Evolutionary conservation across 1,140 invertebrate genomes (phyloP).

Genomic region (Chionoecetes opilio): DNA sequence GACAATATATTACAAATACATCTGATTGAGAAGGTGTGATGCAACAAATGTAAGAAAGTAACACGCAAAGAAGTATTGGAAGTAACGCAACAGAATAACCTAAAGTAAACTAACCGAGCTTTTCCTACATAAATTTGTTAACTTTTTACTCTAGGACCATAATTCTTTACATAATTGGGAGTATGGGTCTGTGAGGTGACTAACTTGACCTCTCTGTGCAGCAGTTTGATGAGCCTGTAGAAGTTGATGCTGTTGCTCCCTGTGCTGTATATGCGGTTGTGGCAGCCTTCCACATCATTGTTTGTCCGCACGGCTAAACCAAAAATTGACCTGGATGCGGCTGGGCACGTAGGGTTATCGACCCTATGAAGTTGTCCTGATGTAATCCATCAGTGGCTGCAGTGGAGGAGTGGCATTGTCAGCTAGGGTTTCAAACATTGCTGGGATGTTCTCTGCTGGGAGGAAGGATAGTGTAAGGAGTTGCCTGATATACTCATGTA

Average conservation of each 20-base stretch:
- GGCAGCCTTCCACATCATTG: conserved; percentile 17
- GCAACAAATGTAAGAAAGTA: too few relatives aligned
- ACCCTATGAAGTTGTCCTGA: conserved; percentile 27
- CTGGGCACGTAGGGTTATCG: conserved; percentile 14
- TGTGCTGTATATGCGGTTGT: background rate
- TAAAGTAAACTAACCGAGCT: too few relatives aligned
- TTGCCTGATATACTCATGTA: conserved; percentile 29
- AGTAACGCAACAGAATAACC: too few relatives aligned
- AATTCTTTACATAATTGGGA: too few relatives aligned
- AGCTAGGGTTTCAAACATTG: conserved; percentile 35
- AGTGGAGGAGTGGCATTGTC: background rate
- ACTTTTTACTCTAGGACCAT: too few relatives aligned
- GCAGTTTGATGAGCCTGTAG: background rate
- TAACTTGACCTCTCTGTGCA: conserved; percentile 25
- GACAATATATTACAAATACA: too few relatives aligned
- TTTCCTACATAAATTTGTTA: too few relatives aligned
- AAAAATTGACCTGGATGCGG: background rate
- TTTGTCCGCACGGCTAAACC: conserved; percentile 36
- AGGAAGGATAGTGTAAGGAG: background rate
- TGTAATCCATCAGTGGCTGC: background rate
- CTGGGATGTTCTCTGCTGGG: conserved; percentile 10
- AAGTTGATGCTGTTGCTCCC: conserved; percentile 31
- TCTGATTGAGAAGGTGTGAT: too few relatives aligned
- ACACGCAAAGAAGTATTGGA: too few relatives aligned
- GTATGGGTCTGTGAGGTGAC: background rate